Base-by-base conservation (phyloP, 1,140 invertebrate species). In the Melitaea cinxia region DNA sequence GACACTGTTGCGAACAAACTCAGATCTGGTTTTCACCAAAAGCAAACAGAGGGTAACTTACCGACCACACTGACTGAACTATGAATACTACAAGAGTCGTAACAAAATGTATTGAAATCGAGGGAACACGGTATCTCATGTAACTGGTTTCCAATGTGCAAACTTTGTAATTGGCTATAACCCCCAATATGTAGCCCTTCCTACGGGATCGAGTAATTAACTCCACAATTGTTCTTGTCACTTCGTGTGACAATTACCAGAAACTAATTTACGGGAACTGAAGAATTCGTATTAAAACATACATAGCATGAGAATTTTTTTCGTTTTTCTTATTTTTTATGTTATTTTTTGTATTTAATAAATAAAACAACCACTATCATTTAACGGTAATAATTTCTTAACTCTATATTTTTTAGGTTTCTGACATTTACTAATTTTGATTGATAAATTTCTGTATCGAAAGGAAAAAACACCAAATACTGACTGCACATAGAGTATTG, bases 121-220 rank as follows among this genome's bases (percentile, higher is more conserved):
- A 59, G 70, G 39, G 67, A 71, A 26, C 4, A 14, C 28, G 60
- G 55, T 60, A 9, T 73, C 77, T 70, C 12, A n/a, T 35, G 23
- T 49, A 59, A 67, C 24, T 83, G 79, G 83, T 65, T 70, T 42
- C 56, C 15, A 65, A 65, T 68, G 72, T 73, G 69, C 73, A 77
- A 85, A 85, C 79, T 85, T 85, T 85, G 83, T 85, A 85, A 85
- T 85, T 85, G 83, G 81, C 73, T 75, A 78, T 82, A 73, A 77
- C 80, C 74, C 70, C 75, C 67, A 75, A 80, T 77, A 75, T 70
- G 73, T 73, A 70, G 77, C 79, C 74, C 75, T 81, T 76, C 68
- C 77, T 70, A 68, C 66, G 65, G 74, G 70, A 73, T 68, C 60
- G 62, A 65, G 73, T 85, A 78, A 83, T 85, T 85, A 85, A 80